A percentile compares a stretch with the other conserved stretches of the same genome.
Evolutionary conservation across 2,113 vertebrate species (phyloP).

Genomic region (Engystomops pustulosus): DNA sequence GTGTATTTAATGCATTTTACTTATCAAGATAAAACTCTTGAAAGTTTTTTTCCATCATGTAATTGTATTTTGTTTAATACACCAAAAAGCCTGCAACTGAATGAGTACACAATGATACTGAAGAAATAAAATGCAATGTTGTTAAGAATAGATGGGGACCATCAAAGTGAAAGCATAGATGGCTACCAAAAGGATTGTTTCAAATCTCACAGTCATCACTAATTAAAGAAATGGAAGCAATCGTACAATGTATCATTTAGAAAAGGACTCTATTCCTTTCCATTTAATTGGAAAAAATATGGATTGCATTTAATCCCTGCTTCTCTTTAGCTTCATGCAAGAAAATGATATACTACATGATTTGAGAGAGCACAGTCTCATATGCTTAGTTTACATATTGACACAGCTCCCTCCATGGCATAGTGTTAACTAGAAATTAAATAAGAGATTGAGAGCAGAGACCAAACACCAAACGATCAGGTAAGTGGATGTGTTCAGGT

Average conservation of each 20-base stretch:
- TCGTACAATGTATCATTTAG: conserved; percentile 33
- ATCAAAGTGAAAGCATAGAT: conserved; percentile 63
- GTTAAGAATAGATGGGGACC: conserved; percentile 68
- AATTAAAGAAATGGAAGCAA: conserved; percentile 69
- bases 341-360: conserved; percentile 18
- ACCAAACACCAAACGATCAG: not conserved
- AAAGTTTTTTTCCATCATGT: conserved; percentile 68
- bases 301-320: conserved; percentile 30
- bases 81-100: conserved; percentile 70
- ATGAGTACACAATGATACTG: conserved; percentile 73
- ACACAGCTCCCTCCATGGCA: not conserved
- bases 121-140: conserved; percentile 61
- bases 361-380: not conserved
- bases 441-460: not conserved
- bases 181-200: conserved; percentile 63
- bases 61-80: conserved; percentile 69
- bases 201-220: conserved; percentile 66
- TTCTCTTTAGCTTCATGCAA: not conserved
- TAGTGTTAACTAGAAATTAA: not conserved
- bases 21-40: conserved; percentile 71
- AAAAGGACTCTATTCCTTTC: conserved; percentile 29
- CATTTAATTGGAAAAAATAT: conserved; percentile 32
- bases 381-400: conserved; percentile 18
- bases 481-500: not conserved
- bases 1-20: conserved; percentile 1